Evolutionary conservation across 2,113 vertebrate species (phyloP), one percentile per base, ranked within the genome.

Genomic region (Leptosomus discolor): DNA sequence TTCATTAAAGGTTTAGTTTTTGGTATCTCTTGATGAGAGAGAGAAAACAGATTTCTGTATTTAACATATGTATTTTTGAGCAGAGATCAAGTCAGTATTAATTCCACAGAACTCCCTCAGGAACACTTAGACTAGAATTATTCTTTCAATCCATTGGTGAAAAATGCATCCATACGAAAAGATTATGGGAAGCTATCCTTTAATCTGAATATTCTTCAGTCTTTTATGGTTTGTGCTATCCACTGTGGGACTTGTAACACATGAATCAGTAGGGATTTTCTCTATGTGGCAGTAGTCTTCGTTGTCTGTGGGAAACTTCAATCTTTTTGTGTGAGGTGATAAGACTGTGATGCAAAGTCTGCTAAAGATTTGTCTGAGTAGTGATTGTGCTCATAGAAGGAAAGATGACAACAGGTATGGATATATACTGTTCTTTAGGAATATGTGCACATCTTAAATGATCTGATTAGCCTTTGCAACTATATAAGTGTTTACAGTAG

Each of bases 1-100:
- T 87, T 91, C 67, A 41, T 69, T 57, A 76, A 43, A 61, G 12
- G 7, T 88, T 93, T 91, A 53, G 26, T 4, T 84, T 92, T 89
- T 95, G n/a, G 6, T 71, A 86, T 95, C 57, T 92, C 58, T 88
- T 85, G 36, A 65, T 90, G 65, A 76, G 30, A 94, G 80, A 88
- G 61, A 74, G 27, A 63, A 74, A 96, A 57, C 67, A 92, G 70
- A 75, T 97, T 96, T 97, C 81, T 94, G 58, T 97, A 64, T 63
- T 96, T 90, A 80, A 70, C 96, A 88, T 41, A 58, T 88, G 85
- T 92, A 46, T 46, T 12, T 98, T 97, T 98, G 94, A 98, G 90
- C 94, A 98, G 88, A 98, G 94, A 95, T 98, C 98, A 98, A 98
- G 96, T 94, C 94, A 96, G 91, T 95, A 97, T 98, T 98, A 97